Evolutionary conservation across 2,888 invertebrate species (phyloP).

Genomic region (Pilophorus perplexus): DNA sequence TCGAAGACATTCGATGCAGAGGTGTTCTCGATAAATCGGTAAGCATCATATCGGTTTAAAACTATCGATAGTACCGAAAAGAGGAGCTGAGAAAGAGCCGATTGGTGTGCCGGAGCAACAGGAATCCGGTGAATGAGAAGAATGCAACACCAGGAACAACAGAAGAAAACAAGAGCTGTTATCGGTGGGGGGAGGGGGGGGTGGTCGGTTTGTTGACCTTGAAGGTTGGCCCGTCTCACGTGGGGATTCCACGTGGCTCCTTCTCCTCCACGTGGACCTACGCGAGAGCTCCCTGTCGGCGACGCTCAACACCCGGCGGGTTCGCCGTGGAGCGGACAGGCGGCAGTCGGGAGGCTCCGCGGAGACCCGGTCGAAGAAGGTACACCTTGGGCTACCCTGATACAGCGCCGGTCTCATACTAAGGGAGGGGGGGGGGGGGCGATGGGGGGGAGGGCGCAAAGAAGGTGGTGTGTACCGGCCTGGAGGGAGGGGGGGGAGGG

Average conservation of each 20-base stretch:
- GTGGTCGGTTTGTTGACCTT: constrained; percentile 28
- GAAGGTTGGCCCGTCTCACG: constrained; percentile 19
- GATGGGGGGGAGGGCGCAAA: neutral
- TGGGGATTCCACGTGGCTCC: constrained; percentile 14
- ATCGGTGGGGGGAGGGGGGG: neutral
- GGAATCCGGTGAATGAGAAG: constrained; percentile 38
- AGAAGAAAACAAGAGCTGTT: neutral
- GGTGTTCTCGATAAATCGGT: too few relatives aligned
- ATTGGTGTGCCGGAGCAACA: constrained; percentile 39
- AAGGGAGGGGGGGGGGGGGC: too few relatives aligned
- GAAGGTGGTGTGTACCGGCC: neutral
- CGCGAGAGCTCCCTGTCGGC: constrained; percentile 3
- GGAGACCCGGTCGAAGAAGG: too few relatives aligned
- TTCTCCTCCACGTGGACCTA: neutral
- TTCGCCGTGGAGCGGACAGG: neutral
- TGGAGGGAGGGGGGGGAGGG: too few relatives aligned
- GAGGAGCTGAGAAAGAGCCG: too few relatives aligned
- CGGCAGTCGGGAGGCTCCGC: too few relatives aligned
- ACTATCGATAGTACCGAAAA: too few relatives aligned
- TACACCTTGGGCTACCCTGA: too few relatives aligned
- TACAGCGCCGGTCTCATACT: too few relatives aligned
- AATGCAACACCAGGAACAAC: constrained; percentile 2
- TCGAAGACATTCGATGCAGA: too few relatives aligned
- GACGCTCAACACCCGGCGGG: neutral
- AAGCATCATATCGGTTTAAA: too few relatives aligned